These are phyloP conservation scores for Nemotelus pantherinus DNA, from an alignment of 2,888 invertebrate genomes.

Conservation along the genomic window DNA sequence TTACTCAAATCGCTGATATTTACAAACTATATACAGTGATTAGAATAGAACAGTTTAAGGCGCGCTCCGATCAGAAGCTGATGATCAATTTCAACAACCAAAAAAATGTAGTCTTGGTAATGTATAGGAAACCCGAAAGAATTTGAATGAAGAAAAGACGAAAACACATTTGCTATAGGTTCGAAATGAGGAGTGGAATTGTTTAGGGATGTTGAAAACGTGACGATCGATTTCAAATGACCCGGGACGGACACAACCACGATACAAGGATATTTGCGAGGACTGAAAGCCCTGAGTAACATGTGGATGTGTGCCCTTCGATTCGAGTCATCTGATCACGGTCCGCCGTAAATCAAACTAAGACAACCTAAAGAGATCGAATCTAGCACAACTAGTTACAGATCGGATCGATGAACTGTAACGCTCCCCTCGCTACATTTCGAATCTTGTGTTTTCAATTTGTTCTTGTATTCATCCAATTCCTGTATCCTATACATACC, in stretches of 20 bases:
- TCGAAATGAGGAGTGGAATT: conserved; percentile 15
- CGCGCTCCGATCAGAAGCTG: too few relatives aligned
- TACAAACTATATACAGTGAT: too few relatives aligned
- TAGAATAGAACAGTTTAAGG: too few relatives aligned
- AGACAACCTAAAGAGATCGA: background rate
- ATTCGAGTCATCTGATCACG: too few relatives aligned
- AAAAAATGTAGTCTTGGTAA: background rate
- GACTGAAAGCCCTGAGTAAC: too few relatives aligned
- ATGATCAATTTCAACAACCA: too few relatives aligned
- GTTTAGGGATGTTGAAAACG: too few relatives aligned
- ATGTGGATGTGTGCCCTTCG: too few relatives aligned
- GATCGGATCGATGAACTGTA: conserved; percentile 32
- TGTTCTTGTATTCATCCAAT: conserved; percentile 86
- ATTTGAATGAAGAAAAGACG: conserved; percentile 26
- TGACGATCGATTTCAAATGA: background rate
- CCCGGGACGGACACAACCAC: background rate
- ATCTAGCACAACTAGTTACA: conserved; percentile 22
- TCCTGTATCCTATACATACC: conserved; percentile 94
- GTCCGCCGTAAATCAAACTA: background rate
- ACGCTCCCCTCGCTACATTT: conserved; percentile 79
- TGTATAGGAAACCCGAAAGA: conserved; percentile 14
- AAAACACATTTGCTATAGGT: conserved; percentile 5
- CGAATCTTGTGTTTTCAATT: conserved; percentile 88
- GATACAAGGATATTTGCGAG: too few relatives aligned
- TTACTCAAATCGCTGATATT: too few relatives aligned